Base-by-base conservation (phyloP, 2,113 vertebrate species). In the Todiramphus chloris region DNA sequence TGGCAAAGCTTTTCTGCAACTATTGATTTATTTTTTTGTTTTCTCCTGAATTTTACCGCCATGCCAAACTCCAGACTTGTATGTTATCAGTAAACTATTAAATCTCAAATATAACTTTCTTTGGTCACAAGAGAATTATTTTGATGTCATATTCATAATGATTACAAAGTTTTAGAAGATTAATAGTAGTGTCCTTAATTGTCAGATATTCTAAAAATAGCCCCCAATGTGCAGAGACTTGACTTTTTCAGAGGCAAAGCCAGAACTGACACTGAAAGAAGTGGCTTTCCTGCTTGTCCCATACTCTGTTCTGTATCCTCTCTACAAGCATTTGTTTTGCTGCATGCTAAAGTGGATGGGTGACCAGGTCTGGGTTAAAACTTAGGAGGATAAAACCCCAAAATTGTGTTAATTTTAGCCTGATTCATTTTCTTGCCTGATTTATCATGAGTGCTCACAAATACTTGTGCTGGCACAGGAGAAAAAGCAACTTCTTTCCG, bases 271-370 rank as follows among this genome's bases (percentile, higher is more conserved):
- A 9, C 28, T 3, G 0, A 16, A 69, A n/a, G 63, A 66, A 14
- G 33, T 18, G 37, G 4, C 2, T 1, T n/a, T 30, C 0, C 2
- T 70, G 50, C 41, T 53, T 62, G 27, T 94, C 56, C 59, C 69
- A 67, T 0, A 15, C 50, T 80, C 33, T n/a, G 20, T 43, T 86
- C 59, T 87, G 9, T 72, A 30, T 15, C 24, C 5, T 77, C 31
- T 74, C 31, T 30, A n/a, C 16, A 68, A 44, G 11, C 28, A 7
- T 83, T 88, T 68, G 21, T 35, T 89, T 66, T 96, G 64, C 51
- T 3, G 3, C 3, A 0, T 60, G 18, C 31, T 23, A 43, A 3
- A 90, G 67, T 0, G 1, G 8, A 31, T 73, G 63, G 59, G 14
- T 85, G 70, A 87, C 35, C 74, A 74, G 30, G 60, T 74, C 28